A percentile compares a stretch with the other conserved stretches of the same genome.
Conservation (phyloP, 1,140 invertebrate genomes). For the Halictus rubicundus region DNA sequence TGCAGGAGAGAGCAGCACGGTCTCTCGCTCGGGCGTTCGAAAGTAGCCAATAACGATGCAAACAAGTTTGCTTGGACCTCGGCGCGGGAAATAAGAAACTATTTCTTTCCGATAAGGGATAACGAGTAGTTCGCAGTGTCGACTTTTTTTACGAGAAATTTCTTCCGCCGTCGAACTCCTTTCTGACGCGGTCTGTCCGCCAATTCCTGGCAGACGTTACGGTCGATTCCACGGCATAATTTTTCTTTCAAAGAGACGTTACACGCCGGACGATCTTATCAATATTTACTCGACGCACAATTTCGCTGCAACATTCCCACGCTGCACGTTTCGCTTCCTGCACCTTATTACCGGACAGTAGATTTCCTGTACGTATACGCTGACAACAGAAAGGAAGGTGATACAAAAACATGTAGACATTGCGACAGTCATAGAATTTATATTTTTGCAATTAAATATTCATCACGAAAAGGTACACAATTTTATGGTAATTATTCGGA, state of each 20-base stretch:
- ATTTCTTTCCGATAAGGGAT: constrained; percentile 4
- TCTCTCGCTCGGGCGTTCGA: constrained; percentile 6
- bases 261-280: background rate
- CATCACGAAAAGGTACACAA: too few species aligned
- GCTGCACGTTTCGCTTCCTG: too few species aligned
- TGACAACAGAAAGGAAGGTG: too few species aligned
- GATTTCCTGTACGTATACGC: too few species aligned
- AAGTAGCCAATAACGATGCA: constrained; percentile 63
- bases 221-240: background rate
- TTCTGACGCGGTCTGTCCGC: too few species aligned
- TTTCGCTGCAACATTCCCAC: too few species aligned
- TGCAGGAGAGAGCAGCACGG: background rate
- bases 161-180: background rate
- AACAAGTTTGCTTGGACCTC: constrained; percentile 44
- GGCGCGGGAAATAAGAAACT: constrained; percentile 8
- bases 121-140: background rate
- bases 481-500: too few species aligned
- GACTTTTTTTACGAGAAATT: constrained; percentile 17
- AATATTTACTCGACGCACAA: background rate
- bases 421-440: too few species aligned
- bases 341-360: too few species aligned
- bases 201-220: background rate
- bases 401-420: too few species aligned
- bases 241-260: background rate
- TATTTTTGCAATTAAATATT: too few species aligned